A percentile compares a stretch with the other conserved stretches of the same genome.
phyloP scores from a whole-genome alignment of 2,888 invertebrate genomes.

The Sarcophaga carnaria region DNA sequence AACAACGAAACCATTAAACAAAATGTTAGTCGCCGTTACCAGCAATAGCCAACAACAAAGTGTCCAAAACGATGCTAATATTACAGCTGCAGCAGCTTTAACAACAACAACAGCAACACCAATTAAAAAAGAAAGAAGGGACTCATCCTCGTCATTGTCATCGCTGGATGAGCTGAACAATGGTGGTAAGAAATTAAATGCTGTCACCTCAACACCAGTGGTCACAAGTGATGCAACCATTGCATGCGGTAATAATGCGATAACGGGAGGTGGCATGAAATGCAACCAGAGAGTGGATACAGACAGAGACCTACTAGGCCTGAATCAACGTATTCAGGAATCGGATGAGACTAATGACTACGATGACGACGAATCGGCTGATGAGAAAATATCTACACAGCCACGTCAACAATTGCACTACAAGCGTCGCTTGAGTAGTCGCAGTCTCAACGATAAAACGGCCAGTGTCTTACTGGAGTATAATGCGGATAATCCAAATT shows the following conservation, averaged over 20 bases:
- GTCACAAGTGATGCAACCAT: slow-evolving; percentile 53
- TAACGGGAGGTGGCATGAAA: slow-evolving; percentile 4
- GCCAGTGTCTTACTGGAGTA: slow-evolving; percentile 74
- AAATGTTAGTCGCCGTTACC: slow-evolving; percentile 68
- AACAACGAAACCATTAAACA: slow-evolving; percentile 37
- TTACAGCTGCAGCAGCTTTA: slow-evolving; percentile 47
- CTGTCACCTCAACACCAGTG: slow-evolving; percentile 77
- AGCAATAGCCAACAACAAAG: slow-evolving; percentile 57
- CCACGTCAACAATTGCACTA: slow-evolving; percentile 75
- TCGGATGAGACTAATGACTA: slow-evolving; percentile 74
- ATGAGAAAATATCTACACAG: slow-evolving; percentile 66
- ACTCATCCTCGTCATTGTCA: slow-evolving; percentile 81
- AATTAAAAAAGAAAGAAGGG: slow-evolving; percentile 79
- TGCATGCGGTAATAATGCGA: slow-evolving; percentile 44
- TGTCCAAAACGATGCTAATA: slow-evolving; percentile 54
- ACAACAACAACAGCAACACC: slow-evolving; percentile 45
- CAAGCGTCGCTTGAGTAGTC: slow-evolving; percentile 75
- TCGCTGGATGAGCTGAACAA: slow-evolving; percentile 81
- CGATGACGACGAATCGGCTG: slow-evolving; percentile 75
- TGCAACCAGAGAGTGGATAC: background rate
- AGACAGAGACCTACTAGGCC: slow-evolving; percentile 3
- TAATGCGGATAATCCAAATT: slow-evolving; percentile 76
- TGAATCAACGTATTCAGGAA: slow-evolving; percentile 65
- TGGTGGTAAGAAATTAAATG: slow-evolving; percentile 78
- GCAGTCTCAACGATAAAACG: slow-evolving; percentile 72